Evolutionary conservation across 2,797 vertebrate genomes (phyloP), one percentile per base, ranked within the genome.

Genomic region (Gambusia yucatana): DNA sequence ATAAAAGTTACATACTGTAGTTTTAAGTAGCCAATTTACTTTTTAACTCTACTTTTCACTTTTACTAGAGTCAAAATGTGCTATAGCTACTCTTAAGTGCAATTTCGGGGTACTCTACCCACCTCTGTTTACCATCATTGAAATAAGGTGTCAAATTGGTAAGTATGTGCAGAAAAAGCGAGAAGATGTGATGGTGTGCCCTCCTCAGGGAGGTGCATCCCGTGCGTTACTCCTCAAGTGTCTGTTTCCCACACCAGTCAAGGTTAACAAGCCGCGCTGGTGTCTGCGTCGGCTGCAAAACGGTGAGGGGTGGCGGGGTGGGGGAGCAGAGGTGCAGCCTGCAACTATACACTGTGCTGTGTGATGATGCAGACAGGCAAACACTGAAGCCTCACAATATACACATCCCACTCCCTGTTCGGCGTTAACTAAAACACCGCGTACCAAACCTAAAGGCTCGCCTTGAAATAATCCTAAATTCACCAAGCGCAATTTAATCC

Each of bases 201-300:
- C 76, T 25, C 80, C 70, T 25, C 28, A 43, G 55, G 48, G 41
- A 16, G 79, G 77, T 77, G 74, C 82, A 88, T 77, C 87, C 82
- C 33, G 30, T 52, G 81, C 16, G 28, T 87, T 79, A 80, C 88
- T 93, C 88, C 90, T 91, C 91, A 94, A 94, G 91, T 94, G 94
- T 94, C 91, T 92, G 89, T 82, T 95, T 93, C 90, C 91, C 91
- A 92, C 90, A 94, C 86, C 91, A 93, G 92, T 92, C 94, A 94
- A 95, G 94, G 94, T 95, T 95, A 96, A 95, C 93, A 92, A 94
- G 92, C 90, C 87, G 90, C 82, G 88, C 89, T 88, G 88, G 88
- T 92, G 94, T 94, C 94, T 94, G 91, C 92, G 87, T 89, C 91
- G 88, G 90, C 87, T 89, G 90, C 84, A 88, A 91, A 89, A 81